Evolutionary conservation across 2,113 vertebrate genomes (phyloP), one percentile per base, ranked within the genome.

Genomic region (Dipodomys stephensi): DNA sequence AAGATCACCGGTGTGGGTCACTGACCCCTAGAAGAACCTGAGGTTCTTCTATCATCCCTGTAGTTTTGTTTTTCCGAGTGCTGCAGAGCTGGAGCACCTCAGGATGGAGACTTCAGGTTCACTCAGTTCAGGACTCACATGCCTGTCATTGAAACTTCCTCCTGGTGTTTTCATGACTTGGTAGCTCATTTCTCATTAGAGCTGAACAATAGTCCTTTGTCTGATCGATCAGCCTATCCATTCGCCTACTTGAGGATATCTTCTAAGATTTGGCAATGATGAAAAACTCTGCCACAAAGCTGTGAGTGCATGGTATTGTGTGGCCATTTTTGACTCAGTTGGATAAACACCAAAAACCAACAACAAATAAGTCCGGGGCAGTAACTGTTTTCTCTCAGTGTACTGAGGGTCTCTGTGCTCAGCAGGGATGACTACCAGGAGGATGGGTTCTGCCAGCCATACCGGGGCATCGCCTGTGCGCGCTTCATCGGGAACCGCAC

Each of bases 371-470:
- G 53, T 18, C 12, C 12, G 53, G 16, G 53, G 15, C 53, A 25
- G 67, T 6, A 0, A 39, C 39, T 12, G 39, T 19, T 27, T 72
- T 93, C 35, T 92, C 73, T 72, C 60, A 19, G 22, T 30, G 49
- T 8, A 23, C 83, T 97, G 60, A 94, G 27, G n/a, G 94, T 77
- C 62, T 82, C 76, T 95, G 9, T 97, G 39, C 97, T 97, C 93
- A 8, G 84, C 90, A 99, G 98, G 88, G 97, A 98, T 76, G 99
- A 99, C 96, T 98, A 98, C 30, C 98, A 97, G 0, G 99, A 99
- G 95, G 99, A 99, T 23, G 99, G 99, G 16, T 99, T 99, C 98
- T 99, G 99, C 97, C 99, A 99, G 97, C 99, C 99, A 0, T 99
- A 99, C 90, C 97, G 99, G 9, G 99, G 99, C 74, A 99, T 99